A percentile compares a stretch with the other conserved stretches of the same genome.
Evolutionary conservation across 2,113 vertebrate species (phyloP).

Genomic region (Otis tarda): DNA sequence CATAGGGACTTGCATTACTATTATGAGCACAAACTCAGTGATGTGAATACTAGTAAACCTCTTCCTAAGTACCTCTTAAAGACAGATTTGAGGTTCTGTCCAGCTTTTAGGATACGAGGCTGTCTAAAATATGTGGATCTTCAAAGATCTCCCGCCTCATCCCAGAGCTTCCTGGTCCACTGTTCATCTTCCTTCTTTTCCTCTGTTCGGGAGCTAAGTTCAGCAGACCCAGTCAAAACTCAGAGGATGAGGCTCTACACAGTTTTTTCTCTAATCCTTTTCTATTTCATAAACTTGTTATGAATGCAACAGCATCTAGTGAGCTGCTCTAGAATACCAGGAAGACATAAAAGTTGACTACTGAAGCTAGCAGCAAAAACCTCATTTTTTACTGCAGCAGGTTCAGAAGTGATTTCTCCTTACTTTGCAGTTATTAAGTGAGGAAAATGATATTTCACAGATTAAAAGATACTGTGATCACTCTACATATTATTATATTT

Average conservation of each 20-base stretch:
- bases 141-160: not conserved
- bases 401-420: not conserved
- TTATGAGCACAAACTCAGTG: not conserved
- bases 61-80: not conserved
- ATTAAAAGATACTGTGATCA: not conserved
- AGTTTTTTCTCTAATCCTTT: not conserved
- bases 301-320: not conserved
- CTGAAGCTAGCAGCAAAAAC: not conserved
- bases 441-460: not conserved
- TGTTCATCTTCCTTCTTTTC: not conserved
- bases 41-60: not conserved
- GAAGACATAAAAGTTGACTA: not conserved
- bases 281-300: not conserved
- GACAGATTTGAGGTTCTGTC: not conserved
- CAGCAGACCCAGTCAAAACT: not conserved
- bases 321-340: not conserved
- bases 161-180: not conserved
- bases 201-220: not conserved
- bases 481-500: not conserved
- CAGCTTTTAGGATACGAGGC: not conserved
- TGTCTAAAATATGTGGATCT: not conserved
- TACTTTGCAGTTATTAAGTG: not conserved
- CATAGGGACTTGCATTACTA: accelerated
- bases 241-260: not conserved
- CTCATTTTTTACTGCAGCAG: not conserved